These are phyloP conservation scores for Varanus komodoensis DNA, from an alignment of 2,113 vertebrate genomes.

Conservation along the genomic window DNA sequence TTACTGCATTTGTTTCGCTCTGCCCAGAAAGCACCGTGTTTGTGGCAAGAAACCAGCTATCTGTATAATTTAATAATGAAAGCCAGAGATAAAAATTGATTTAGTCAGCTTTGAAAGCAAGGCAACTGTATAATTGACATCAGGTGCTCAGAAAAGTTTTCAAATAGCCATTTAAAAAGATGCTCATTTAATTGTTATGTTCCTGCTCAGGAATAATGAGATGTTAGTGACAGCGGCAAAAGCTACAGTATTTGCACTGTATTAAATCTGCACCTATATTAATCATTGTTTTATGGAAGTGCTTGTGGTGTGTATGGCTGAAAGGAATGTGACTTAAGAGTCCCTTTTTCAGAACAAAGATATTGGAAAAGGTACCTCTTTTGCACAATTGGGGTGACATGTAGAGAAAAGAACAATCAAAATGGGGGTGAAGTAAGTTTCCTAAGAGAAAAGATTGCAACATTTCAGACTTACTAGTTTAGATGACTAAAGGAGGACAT, in stretches of 20 bases:
- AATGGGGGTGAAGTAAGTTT: neutral
- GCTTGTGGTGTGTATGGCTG: neutral
- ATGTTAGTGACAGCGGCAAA: conserved; percentile 37
- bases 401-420: neutral
- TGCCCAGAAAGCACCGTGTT: conserved; percentile 42
- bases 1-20: conserved; percentile 63
- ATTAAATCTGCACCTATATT: conserved; percentile 19
- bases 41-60: conserved; percentile 61
- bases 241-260: conserved; percentile 47
- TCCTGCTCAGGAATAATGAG: conserved; percentile 45
- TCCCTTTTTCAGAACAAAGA: neutral
- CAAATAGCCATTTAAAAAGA: conserved; percentile 45
- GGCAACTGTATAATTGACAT: conserved; percentile 38
- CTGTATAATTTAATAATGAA: conserved; percentile 64
- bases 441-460: too few species aligned
- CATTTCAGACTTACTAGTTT: neutral
- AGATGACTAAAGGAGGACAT: too few species aligned
- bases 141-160: conserved; percentile 34
- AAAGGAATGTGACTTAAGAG: neutral
- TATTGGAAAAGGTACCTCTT: neutral
- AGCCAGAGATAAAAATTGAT: conserved; percentile 55
- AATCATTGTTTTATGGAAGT: conserved; percentile 45
- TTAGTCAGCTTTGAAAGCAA: conserved; percentile 63
- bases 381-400: neutral
- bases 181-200: conserved; percentile 66